Percentiles rank a stretch among this genome's conserved stretches.
Conservation (phyloP, 37 sponge, comb jelly and placozoan species). For the Aplysina aerophoba region DNA sequence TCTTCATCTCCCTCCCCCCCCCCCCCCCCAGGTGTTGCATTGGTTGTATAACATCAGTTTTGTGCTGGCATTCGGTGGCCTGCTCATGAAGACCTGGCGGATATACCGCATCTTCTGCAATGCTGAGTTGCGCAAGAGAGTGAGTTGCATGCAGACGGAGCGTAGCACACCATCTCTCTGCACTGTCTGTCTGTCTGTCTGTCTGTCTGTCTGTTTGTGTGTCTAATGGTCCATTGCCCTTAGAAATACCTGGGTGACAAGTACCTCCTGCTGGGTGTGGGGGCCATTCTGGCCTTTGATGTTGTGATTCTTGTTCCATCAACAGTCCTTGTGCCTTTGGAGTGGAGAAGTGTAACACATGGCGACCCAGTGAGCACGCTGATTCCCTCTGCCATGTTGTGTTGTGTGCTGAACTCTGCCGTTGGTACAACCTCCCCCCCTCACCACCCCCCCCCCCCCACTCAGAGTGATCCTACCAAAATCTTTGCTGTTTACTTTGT, state of each 20-base stretch:
- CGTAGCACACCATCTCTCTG: too few relatives aligned
- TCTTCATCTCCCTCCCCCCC: not conserved
- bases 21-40: not conserved
- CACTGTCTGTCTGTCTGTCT: too few relatives aligned
- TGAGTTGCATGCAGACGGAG: not conserved
- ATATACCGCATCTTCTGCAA: conserved; percentile 23
- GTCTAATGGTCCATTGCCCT: not conserved
- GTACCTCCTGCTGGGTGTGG: conserved; percentile 8
- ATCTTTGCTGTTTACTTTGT: too few relatives aligned
- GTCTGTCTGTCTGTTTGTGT: too few relatives aligned
- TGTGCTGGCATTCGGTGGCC: conserved; percentile 1
- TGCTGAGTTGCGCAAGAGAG: not conserved
- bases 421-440: too few relatives aligned
- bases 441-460: too few relatives aligned
- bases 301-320: not conserved
- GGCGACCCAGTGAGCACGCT: too few relatives aligned
- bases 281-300: not conserved
- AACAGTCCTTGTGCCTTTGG: not conserved
- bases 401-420: too few relatives aligned
- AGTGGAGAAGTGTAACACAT: too few relatives aligned
- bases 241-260: conserved; percentile 17
- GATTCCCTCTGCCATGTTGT: too few relatives aligned
- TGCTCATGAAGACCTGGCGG: conserved; percentile 30
- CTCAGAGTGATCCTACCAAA: too few relatives aligned
- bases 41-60: conserved; percentile 7